Percentiles rank a stretch among this genome's conserved stretches.
phyloP scores from a whole-genome alignment of 2,797 vertebrate genomes.

The Parotocinclus haroldoi region DNA sequence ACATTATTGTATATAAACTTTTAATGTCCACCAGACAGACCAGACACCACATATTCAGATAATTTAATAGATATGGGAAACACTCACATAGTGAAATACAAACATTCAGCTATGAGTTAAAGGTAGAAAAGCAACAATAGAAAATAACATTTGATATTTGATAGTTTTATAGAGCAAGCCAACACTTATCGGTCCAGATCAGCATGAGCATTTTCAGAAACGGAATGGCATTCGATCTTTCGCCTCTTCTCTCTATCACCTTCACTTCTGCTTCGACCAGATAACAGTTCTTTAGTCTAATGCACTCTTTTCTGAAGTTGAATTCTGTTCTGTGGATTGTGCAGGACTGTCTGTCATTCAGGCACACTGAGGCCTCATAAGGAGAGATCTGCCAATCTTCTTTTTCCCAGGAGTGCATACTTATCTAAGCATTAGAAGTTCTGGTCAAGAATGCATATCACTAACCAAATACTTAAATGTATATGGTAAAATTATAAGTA shows the following conservation, averaged over 20 bases:
- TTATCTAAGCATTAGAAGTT: neutral
- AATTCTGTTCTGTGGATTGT: conserved; percentile 17
- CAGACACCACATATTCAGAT: too few relatives aligned
- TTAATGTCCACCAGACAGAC: too few relatives aligned
- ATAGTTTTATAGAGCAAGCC: conserved; percentile 51
- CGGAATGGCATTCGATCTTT: conserved; percentile 53
- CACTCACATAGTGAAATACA: neutral
- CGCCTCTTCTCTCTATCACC: neutral
- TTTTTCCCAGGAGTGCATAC: neutral
- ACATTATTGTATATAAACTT: too few relatives aligned
- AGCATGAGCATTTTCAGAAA: conserved; percentile 39
- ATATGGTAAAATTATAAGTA: too few relatives aligned
- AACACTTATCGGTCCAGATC: conserved; percentile 48
- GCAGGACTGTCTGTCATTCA: conserved; percentile 57
- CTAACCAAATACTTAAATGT: neutral
- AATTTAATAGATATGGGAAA: too few relatives aligned
- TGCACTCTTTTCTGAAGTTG: conserved; percentile 50
- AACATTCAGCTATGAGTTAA: neutral
- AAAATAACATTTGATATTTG: conserved; percentile 46
- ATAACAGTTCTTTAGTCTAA: conserved; percentile 58
- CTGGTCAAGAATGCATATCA: neutral
- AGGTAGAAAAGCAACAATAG: neutral
- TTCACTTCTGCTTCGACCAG: conserved; percentile 44
- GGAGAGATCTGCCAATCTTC: neutral
- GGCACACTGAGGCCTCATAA: neutral